Base-by-base conservation (phyloP, 2,797 vertebrate species). In the Hybognathus amarus region DNA sequence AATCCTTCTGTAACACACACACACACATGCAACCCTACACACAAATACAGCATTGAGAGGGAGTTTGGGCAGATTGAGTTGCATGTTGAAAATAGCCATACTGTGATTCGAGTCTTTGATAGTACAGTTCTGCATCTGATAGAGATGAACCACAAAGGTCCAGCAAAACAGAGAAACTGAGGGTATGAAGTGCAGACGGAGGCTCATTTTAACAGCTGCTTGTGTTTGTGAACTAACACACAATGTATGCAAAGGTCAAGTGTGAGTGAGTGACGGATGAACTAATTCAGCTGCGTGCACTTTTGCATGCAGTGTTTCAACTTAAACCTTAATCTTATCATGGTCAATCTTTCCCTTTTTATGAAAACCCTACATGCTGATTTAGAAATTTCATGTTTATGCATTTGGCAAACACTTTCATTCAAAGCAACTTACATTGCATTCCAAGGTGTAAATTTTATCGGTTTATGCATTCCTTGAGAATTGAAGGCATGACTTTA, bases 41-140 rank as follows among this genome's bases (percentile, higher is more conserved):
- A 83, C 77, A 83, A 85, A 85, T 77, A 73, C 68, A 79, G 61
- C 82, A 70, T 77, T 68, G 87, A 87, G 87, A 89, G 90, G 85
- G 87, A 86, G 89, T 91, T 88, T 88, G 81, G 88, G 87, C 86
- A 91, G 92, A 94, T 94, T 92, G 91, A 93, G 92, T 95, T 94
- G 92, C 93, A 92, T 61, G 89, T 92, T 92, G 90, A 91, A 94
- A 94, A 94, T 94, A 95, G 93, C 92, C 87, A 87, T 89, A 87
- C 89, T 92, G 90, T 87, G 85, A 87, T 87, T 1, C 87, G 86
- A 90, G 88, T 90, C 66, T 85, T 89, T 91, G 90, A 50, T 36
- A 78, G 71, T 36, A 11, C 45, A 83, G 54, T 52, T 77, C 74
- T 69, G 56, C 64, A 67, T 66, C 15, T 66, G 68, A 77, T 56